These are phyloP conservation scores for Macrophya annulata DNA, from an alignment of 2,888 invertebrate species.

Conservation along the genomic window DNA sequence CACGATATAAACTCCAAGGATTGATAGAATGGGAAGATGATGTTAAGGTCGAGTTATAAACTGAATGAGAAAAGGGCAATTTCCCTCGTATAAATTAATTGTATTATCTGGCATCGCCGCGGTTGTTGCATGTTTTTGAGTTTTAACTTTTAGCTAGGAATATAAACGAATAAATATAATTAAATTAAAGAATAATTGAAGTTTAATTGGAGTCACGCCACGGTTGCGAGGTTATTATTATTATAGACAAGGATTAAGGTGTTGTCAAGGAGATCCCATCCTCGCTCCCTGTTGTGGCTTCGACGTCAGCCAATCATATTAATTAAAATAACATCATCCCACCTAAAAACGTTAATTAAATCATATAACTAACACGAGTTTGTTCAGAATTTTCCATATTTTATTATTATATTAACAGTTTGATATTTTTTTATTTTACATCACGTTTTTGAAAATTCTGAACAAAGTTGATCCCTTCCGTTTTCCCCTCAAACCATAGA, in stretches of 20 bases:
- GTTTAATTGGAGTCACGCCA: constrained; percentile 54
- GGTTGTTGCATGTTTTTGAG: constrained; percentile 64
- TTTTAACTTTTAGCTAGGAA: constrained; percentile 66
- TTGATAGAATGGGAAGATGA: constrained; percentile 7
- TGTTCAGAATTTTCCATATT: constrained; percentile 25
- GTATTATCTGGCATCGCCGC: constrained; percentile 61
- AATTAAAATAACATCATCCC: constrained; percentile 53
- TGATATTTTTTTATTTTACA: constrained; percentile 1
- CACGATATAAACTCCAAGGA: not conserved
- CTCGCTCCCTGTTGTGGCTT: constrained; percentile 56
- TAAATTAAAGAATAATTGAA: constrained; percentile 48
- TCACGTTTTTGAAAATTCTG: not conserved
- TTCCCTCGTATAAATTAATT: constrained; percentile 39
- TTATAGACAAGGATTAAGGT: constrained; percentile 39
- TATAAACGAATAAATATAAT: constrained; percentile 62
- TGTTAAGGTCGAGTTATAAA: not conserved
- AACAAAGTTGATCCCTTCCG: not conserved
- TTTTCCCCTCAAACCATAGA: not conserved
- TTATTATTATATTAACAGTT: not conserved
- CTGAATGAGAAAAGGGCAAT: not conserved
- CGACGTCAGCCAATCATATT: constrained; percentile 50
- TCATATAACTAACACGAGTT: not conserved
- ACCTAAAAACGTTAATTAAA: not conserved
- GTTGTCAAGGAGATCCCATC: constrained; percentile 23
- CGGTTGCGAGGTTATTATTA: constrained; percentile 34